Conservation (phyloP, 2,888 invertebrate species). For the Drosophila dives region DNA sequence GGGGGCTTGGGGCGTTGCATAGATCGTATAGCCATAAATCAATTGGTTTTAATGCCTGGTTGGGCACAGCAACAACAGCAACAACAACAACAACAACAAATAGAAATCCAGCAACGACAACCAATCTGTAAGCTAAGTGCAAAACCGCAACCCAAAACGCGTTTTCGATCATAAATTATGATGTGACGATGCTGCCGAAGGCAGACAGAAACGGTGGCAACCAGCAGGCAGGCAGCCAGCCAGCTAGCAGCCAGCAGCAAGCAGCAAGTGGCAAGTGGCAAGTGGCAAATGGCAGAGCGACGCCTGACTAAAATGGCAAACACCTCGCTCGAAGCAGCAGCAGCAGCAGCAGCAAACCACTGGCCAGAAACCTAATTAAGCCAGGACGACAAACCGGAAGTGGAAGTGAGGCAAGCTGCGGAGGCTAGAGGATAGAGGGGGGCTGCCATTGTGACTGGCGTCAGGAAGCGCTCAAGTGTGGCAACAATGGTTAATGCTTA, state of each 20-base stretch:
- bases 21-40: conserved; percentile 63
- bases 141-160: conserved; percentile 74
- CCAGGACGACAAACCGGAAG: conserved; percentile 58
- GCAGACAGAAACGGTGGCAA: conserved; percentile 14
- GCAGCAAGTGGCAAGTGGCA: conserved; percentile 37
- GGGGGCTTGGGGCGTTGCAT: neutral
- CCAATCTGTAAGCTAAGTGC: conserved; percentile 52
- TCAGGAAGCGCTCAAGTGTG: conserved; percentile 74
- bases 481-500: conserved; percentile 78
- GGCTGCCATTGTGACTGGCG: conserved; percentile 45
- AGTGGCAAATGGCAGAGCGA: conserved; percentile 25
- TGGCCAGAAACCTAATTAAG: conserved; percentile 80
- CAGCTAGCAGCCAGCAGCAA: conserved; percentile 23
- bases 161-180: conserved; percentile 78
- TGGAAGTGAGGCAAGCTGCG: conserved; percentile 16
- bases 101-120: neutral
- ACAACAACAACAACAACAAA: conserved; percentile 3
- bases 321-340: conserved; percentile 25
- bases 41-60: conserved; percentile 73
- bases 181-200: conserved; percentile 48
- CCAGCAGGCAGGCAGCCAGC: conserved; percentile 1
- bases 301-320: conserved; percentile 33
- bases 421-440: neutral
- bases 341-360: conserved; percentile 38
- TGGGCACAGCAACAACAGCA: conserved; percentile 46